Evolutionary conservation across 2,797 vertebrate species (phyloP), one percentile per base, ranked within the genome.

Genomic region (Choloepus didactylus): DNA sequence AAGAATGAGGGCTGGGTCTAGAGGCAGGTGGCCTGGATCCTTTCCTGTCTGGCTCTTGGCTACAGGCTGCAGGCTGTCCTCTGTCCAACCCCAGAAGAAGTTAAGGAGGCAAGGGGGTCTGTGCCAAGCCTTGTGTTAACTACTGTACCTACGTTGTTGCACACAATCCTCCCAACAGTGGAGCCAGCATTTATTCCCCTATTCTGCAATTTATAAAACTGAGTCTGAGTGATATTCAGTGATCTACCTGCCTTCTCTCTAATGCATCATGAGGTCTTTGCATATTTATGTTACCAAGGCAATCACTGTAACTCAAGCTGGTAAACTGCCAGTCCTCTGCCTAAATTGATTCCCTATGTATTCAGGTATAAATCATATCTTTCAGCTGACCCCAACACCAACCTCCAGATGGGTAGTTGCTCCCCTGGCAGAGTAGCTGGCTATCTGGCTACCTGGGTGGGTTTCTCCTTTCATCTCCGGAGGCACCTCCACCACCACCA

Each of bases 181-280:
- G 10, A 6, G 35, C 79, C 64, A 94, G 19, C 38, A 89, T 82
- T 64, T 83, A 83, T 73, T 69, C 14, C 38, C 54, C 31, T 86
- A 64, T 87, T 89, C 92, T 27, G 60, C n/a, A 96, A 44, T 73
- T 83, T 79, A 95, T 51, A 92, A 95, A 93, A 91, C 60, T 49
- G 87, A 97, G 77, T 54, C 60, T 41, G 38, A 69, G 14, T 89
- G 84, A 76, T 80, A 67, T 41, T 84, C 41, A 77, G 18, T 54
- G 82, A 15, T 75, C 46, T 59, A 87, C 85, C 41, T 59, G 84
- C 77, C 41, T 93, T 72, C 60, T 93, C 7, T 85, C 38, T 94
- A 92, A 93, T 87, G 64, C 18, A 75, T 73, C 56, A 62, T 86
- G 72, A 23, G 62, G 54, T 85, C 64, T 79, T 70, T 82, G 84